These are phyloP conservation scores for Pseudocheirus occidentalis DNA, from an alignment of 2,797 vertebrate genomes.

Conservation along the genomic window DNA sequence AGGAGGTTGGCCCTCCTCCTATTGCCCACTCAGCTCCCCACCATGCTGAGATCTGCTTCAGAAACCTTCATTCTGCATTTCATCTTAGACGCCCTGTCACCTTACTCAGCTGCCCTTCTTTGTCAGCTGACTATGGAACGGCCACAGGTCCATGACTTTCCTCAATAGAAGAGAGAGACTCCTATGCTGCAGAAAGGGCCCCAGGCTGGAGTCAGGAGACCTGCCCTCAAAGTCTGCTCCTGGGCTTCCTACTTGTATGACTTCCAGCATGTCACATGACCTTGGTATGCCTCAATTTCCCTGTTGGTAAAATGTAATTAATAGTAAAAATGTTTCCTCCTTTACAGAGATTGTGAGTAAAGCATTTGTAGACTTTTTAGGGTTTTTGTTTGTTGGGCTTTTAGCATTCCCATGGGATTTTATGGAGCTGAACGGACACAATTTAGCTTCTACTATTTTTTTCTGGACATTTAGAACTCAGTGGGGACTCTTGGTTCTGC, in stretches of 20 bases:
- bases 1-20: not conserved
- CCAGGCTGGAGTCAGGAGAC: not conserved
- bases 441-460: not conserved
- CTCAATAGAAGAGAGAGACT: not conserved
- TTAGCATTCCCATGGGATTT: not conserved
- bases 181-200: not conserved
- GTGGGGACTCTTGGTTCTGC: not conserved
- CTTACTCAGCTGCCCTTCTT: not conserved
- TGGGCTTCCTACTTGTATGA: not conserved
- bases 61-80: accelerated
- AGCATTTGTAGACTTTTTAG: not conserved
- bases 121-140: not conserved
- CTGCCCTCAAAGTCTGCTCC: not conserved
- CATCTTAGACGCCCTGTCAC: not conserved
- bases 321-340: not conserved
- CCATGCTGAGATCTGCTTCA: not conserved
- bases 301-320: not conserved
- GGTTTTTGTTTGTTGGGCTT: not conserved
- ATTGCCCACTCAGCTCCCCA: not conserved
- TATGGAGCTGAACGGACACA: not conserved
- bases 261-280: not conserved
- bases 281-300: not conserved
- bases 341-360: not conserved
- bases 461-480: not conserved
- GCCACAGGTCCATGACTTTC: not conserved